Evolutionary conservation across 2,888 invertebrate genomes (phyloP), one percentile per base, ranked within the genome.

Genomic region (Limnephilus auricula): DNA sequence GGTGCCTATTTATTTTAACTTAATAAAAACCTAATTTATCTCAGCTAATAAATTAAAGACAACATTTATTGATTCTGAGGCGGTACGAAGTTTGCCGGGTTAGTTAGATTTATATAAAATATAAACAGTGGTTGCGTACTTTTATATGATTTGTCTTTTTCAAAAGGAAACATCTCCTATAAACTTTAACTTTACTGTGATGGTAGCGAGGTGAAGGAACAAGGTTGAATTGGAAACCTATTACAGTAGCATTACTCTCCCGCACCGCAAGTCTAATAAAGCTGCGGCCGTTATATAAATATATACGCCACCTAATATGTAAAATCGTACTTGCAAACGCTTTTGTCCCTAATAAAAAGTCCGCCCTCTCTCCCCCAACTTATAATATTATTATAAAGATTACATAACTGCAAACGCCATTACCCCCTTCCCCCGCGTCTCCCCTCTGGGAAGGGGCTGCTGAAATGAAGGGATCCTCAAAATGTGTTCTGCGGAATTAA

Each of bases 331-430:
- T 91, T 88, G 82, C 88, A 89, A 91, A 91, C 88, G 91, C 91
- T 91, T 83, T 91, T 91, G 91, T 91, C 91, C 91, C 87, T 91
- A 91, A 91, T 91, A 91, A 91, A 91, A 91, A 91, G 65, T 91
- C 91, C 50, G 12, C 84, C 90, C 65, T 90, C 80, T 86, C 82
- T 82, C 79, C 40, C 82, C 90, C 87, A 93, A 90, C 91, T 93
- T 92, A 90, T 93, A 92, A 93, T 93, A 93, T 92, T 93, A 93
- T 93, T 93, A 92, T 92, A 93, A 92, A 92, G 93, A 92, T 92
- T 92, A 92, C 93, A 93, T 93, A 93, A 93, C 92, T 93, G 93
- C 93, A 93, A 92, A 93, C 92, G 92, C 93, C 91, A 93, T 93
- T 93, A 93, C 92, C 92, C 93, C 78, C 82, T 79, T 12, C 91